Evolutionary conservation across 2,888 invertebrate species (phyloP).

Genomic region (Leptogaster cylindrica): DNA sequence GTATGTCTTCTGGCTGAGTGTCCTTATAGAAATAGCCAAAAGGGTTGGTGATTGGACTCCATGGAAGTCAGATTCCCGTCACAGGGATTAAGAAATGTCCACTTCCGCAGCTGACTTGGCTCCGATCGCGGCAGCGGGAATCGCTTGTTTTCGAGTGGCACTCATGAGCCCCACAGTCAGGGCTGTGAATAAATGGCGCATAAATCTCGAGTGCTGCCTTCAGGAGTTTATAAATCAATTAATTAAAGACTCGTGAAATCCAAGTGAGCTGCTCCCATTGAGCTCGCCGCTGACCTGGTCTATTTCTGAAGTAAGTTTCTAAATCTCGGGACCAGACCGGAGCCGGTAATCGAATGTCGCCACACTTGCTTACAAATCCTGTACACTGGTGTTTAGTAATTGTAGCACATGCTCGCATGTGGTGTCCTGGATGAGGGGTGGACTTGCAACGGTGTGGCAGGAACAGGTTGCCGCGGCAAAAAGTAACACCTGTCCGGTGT

Average conservation of each 20-base stretch:
- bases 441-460: slow-evolving; percentile 6
- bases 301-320: slow-evolving; percentile 12
- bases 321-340: slow-evolving; percentile 3
- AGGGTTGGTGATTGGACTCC: background rate
- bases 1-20: too few relatives aligned
- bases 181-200: slow-evolving; percentile 5
- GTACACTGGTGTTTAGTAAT: slow-evolving; percentile 28
- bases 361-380: slow-evolving; percentile 28
- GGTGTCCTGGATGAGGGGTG: slow-evolving; percentile 1
- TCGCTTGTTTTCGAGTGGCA: slow-evolving; percentile 15
- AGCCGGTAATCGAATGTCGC: slow-evolving; percentile 6
- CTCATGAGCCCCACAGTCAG: background rate
- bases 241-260: slow-evolving; percentile 33
- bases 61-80: background rate
- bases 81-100: background rate
- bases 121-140: background rate
- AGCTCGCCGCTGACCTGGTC: background rate
- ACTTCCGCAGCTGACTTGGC: too few relatives aligned
- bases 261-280: background rate
- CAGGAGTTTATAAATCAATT: slow-evolving; percentile 38
- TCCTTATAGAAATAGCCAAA: slow-evolving; percentile 5
- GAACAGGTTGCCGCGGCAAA: slow-evolving; percentile 25
- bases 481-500: slow-evolving; percentile 27
- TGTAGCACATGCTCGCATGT: slow-evolving; percentile 12
- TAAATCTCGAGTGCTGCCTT: slow-evolving; percentile 32